Base-by-base conservation (phyloP, 2,888 invertebrate species). In the Arenicola marina region DNA sequence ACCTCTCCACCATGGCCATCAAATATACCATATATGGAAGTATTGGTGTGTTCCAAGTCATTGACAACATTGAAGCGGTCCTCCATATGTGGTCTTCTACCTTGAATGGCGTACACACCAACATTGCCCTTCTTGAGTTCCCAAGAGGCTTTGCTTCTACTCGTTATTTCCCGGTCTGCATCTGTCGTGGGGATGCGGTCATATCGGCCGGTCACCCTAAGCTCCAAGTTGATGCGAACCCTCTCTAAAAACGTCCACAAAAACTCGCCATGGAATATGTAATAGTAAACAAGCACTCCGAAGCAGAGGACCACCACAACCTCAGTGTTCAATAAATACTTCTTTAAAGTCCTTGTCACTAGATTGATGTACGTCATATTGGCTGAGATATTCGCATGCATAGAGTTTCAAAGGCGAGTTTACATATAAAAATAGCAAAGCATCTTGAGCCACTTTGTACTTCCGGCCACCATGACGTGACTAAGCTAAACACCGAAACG, bases 31-130 rank as follows among this genome's bases (percentile, higher is more conserved):
- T 92, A 94, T 63, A 96, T 86, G 26, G 93, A 91, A 59, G 94
- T 90, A 28, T 91, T 92, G 26, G 93, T 92, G 72, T 90, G 89
- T 80, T 91, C 90, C 59, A 93, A 89, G 78, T 93, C 90, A 83
- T 91, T 91, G 71, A 92, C 90, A 58, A 95, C 89, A 61, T 93
- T 92, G 83, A 93, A 95, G 78, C 95, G 87, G 84, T 96, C 95
- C 86, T 96, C 96, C 95, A 96, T 96, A 71, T 91, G 91, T 67
- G 91, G 89, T 77, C 95, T 86, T 69, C 93, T 87, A 1, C 96
- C 96, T 84, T 93, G 92, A 66, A 96, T 89, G 32, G 95, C 95
- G 84, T 91, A 95, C 48, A 90, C 93, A 32, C 93, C 92, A 73
- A 92, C 89, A 67, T 90, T 86, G 4, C 88, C 88, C 55, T 90